Percentiles rank a stretch among this genome's conserved stretches.
Evolutionary conservation across 2,888 invertebrate genomes (phyloP).

Genomic region (Andrena camellia): DNA sequence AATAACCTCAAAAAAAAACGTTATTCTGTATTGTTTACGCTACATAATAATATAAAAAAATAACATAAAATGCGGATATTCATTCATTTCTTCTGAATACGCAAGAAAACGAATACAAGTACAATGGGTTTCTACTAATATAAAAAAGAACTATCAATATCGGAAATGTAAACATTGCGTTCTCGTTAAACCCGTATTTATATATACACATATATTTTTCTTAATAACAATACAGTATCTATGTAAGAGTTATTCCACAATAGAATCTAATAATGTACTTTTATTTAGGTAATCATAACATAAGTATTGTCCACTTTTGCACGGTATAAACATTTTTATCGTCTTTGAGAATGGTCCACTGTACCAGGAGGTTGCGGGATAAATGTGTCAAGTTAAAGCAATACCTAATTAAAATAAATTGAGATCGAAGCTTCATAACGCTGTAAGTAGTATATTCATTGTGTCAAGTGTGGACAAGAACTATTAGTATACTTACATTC

Average conservation of each 20-base stretch:
- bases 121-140: no score
- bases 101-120: not conserved
- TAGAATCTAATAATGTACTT: not conserved
- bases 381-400: conserved; percentile 3
- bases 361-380: not conserved
- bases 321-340: not conserved
- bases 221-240: not conserved
- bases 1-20: conserved; percentile 1
- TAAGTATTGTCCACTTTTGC: not conserved
- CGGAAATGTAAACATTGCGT: not conserved
- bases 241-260: not conserved
- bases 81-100: not conserved
- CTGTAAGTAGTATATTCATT: conserved; percentile 22
- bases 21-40: not conserved
- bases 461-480: not conserved
- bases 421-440: conserved; percentile 8
- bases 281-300: not conserved
- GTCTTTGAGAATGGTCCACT: not conserved
- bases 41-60: conserved; percentile 5
- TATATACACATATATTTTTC: not conserved
- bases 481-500: conserved; percentile 3
- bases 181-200: not conserved
- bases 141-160: not conserved
- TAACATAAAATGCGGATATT: not conserved
- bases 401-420: conserved; percentile 11